These are phyloP conservation scores for Drosophila glabriapex DNA, from an alignment of 2,888 invertebrate genomes.

Conservation along the genomic window DNA sequence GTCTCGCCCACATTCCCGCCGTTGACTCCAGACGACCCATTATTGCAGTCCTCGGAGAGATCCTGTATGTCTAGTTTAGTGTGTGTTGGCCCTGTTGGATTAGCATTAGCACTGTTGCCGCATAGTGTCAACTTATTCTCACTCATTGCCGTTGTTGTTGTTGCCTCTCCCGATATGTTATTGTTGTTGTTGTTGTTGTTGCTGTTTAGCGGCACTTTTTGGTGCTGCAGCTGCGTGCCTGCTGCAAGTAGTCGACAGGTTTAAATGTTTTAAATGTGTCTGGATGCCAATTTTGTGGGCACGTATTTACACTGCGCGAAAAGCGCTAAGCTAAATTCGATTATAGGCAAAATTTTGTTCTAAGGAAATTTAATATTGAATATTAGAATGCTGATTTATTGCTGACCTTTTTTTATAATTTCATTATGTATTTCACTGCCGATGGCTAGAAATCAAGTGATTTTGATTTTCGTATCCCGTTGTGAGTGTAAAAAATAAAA, in stretches of 20 bases:
- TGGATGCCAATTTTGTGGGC: not conserved
- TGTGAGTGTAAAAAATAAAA: not conserved
- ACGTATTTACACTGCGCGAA: not conserved
- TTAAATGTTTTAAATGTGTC: slow-evolving; percentile 56
- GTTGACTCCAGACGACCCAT: slow-evolving; percentile 42
- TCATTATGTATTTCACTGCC: not conserved
- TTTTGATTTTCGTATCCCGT: not conserved
- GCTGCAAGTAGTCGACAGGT: slow-evolving; percentile 67
- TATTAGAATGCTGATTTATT: not conserved
- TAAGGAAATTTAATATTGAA: not conserved
- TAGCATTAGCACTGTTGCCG: slow-evolving; percentile 39
- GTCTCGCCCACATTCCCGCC: slow-evolving; percentile 36
- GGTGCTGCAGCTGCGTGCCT: slow-evolving; percentile 51
- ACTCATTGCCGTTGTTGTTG: slow-evolving; percentile 36
- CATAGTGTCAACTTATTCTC: slow-evolving; percentile 68
- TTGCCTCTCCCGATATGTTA: not conserved
- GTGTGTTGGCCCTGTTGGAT: slow-evolving; percentile 54
- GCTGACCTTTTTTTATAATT: not conserved
- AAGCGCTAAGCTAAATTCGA: not conserved
- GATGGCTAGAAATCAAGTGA: not conserved
- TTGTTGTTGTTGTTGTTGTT: slow-evolving; percentile 3
- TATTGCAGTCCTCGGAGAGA: slow-evolving; percentile 72
- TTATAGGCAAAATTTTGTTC: not conserved
- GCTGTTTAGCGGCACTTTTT: slow-evolving; percentile 47
- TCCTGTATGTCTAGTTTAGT: slow-evolving; percentile 83